Base-by-base conservation (phyloP, 1,140 invertebrate species). In the Ceratosolen solmsi region DNA sequence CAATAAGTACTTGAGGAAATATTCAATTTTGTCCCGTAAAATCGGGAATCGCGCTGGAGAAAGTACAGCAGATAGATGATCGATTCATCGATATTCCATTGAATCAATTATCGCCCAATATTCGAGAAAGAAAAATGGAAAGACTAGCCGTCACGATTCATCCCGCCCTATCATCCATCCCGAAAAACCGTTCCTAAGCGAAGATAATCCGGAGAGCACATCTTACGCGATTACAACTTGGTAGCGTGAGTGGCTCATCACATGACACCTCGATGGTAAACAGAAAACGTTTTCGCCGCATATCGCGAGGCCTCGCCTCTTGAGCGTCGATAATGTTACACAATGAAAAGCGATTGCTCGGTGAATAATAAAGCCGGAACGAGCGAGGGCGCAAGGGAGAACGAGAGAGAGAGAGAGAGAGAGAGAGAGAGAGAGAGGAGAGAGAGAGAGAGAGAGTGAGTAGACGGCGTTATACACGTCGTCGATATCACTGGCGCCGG, bases 401-500 rank as follows among this genome's bases (percentile, higher is more conserved):
- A 25, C n/a, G 30, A 74, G 15, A 56, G 33, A 22, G 7, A 13
- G 1, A 22, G 51, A 27, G 25, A 27, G n/a, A 63, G 63, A 68
- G 51, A 54, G 51, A 54, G 51, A 54, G 9, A 17, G 51, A 11
- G 51, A 22, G 9, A 22, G 73, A 7, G 15, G 9, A 22, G n/a
- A n/a, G n/a, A n/a, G 17, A 46, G 27, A 60, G 36, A 63, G 51
- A 72, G 33, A 27, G 4, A 20, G 54, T 46, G n/a, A 80, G 54
- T n/a, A n/a, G 20, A 38, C 33, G 20, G 33, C 17, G 63, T 38
- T 33, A 68, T 17, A 65, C 58, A 49, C 38, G 25, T 33, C 84
- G 85, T 84, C 82, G 82, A 87, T 82, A 84, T 86, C 65, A 63
- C 38, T 78, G 51, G 51, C 68, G 33, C 68, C 63, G 63, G 33